phyloP scores from a whole-genome alignment of 2,113 vertebrate species.

The Heterocephalus glaber region DNA sequence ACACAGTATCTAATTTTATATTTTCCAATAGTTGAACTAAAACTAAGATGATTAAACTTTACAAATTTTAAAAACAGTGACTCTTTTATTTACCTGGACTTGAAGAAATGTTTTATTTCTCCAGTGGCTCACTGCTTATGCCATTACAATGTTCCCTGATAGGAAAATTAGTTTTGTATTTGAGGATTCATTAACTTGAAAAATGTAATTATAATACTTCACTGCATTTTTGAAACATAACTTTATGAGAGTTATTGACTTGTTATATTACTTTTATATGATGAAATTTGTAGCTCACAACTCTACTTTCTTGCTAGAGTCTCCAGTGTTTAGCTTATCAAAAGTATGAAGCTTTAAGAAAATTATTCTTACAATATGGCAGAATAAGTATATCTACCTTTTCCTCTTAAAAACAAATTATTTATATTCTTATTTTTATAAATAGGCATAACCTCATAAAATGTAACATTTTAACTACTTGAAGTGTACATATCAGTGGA shows the following conservation, averaged over 20 bases:
- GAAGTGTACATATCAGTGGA: background rate
- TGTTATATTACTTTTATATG: background rate
- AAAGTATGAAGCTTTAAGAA: background rate
- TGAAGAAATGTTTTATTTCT: background rate
- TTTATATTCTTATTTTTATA: background rate
- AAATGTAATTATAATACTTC: background rate
- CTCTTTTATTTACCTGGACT: background rate
- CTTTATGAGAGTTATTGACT: background rate
- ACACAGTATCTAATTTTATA: background rate
- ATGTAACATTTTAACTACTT: background rate
- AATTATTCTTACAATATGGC: background rate
- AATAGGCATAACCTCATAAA: background rate
- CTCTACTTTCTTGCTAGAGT: background rate
- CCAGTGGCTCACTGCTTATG: background rate
- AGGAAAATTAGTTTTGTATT: background rate
- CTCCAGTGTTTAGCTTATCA: background rate
- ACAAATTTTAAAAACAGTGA: background rate
- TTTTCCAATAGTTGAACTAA: background rate
- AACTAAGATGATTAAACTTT: background rate
- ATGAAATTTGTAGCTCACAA: background rate
- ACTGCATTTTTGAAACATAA: background rate
- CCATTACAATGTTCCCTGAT: background rate
- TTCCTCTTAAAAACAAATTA: background rate
- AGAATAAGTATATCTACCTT: background rate
- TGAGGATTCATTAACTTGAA: background rate